Base-by-base conservation (phyloP, 1,140 invertebrate genomes). In the Drosophila pruinosa region DNA sequence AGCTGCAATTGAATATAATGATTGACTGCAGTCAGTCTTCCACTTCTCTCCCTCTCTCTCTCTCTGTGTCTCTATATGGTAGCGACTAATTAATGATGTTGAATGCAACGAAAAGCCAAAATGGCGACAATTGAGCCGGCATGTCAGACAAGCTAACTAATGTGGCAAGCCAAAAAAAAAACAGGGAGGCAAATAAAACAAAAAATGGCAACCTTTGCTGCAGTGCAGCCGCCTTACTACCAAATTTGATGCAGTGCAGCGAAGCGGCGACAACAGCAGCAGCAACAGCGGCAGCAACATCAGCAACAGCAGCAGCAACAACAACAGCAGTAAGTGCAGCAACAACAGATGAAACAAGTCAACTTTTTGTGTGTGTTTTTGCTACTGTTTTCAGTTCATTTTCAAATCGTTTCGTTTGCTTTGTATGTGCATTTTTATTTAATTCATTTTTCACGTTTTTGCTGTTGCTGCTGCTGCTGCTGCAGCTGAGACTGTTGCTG, bases 351-450 rank as follows among this genome's bases (percentile, higher is more conserved):
- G 68, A 78, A 73, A 78, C 67, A 67, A 75, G 61, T 76, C 56
- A 63, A 61, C 36, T 72, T 83, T 85, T 83, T 85, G 70, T 45
- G 52, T 38, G 36, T 64, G 56, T 75, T 69, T 86, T 67, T 80
- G 82, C 78, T 86, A 81, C 82, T 80, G 82, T 81, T 86, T 81
- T 67, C 72, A 83, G 79, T 79, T 82, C 79, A 82, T 82, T 82
- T 80, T 83, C 70, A 74, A 83, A 82, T 67, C 75, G 75, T 79
- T 79, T 72, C 58, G 79, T 68, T 80, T 85, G 76, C 63, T 73
- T 85, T 85, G 81, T 83, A 72, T 82, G 77, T 83, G 79, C 75
- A 82, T 78, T 85, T 83, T 83, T 83, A 85, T 83, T 83, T 85
- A 85, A 83, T 83, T 85, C 81, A 85, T 74, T 86, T 86, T 85